Evolutionary conservation across 2,113 vertebrate genomes (phyloP).

Genomic region (Setophaga petechia): DNA sequence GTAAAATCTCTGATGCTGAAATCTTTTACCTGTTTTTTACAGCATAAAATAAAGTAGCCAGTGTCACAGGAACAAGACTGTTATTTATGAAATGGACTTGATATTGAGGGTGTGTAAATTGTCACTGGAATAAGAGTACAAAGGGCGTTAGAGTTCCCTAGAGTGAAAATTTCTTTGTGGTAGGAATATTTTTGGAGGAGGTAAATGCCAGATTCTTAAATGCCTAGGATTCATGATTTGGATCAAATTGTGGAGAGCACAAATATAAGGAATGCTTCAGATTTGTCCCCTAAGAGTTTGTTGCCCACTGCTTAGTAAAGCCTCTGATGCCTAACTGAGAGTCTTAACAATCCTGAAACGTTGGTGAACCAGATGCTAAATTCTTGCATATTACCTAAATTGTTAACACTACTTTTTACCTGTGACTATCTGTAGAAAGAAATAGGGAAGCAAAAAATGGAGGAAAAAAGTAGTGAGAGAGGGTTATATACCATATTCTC

Average conservation of each 20-base stretch:
- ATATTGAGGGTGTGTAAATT: not conserved
- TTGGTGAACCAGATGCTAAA: not conserved
- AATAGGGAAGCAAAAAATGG: not conserved
- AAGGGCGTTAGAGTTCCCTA: not conserved
- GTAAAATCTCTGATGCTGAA: not conserved
- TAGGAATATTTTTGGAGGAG: not conserved
- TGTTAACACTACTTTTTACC: not conserved
- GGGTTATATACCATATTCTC: not conserved
- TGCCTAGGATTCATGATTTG: not conserved
- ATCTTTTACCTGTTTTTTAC: not conserved
- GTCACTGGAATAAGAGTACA: not conserved
- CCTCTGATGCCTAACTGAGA: not conserved
- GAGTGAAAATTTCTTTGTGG: not conserved
- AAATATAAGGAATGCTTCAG: not conserved
- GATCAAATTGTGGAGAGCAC: not conserved
- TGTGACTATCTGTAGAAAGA: not conserved
- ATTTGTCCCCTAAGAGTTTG: not conserved
- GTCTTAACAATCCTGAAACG: not conserved
- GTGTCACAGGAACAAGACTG: not conserved
- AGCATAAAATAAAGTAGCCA: not conserved
- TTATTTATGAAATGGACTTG: not conserved
- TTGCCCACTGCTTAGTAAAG: not conserved
- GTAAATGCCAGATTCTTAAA: not conserved
- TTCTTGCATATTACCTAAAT: not conserved
- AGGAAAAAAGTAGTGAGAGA: not conserved